Base-by-base conservation (phyloP, 1,140 invertebrate genomes). In the Drosophila novamexicana region DNA sequence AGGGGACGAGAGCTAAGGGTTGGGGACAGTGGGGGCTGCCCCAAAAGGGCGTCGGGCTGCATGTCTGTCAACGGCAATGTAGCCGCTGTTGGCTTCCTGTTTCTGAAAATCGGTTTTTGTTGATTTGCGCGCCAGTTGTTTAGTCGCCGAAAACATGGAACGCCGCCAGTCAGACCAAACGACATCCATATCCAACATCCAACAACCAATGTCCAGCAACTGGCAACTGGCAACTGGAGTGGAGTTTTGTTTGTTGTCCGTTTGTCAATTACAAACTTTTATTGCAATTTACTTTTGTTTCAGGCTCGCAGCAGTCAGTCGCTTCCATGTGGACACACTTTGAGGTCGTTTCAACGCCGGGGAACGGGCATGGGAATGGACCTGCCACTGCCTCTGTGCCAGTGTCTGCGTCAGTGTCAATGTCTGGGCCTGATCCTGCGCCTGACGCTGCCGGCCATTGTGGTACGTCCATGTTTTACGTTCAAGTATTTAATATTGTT, bases 261-360 rank as follows among this genome's bases (percentile, higher is more conserved):
- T 88, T 88, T 88, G 84, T 88, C 84, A 88, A 88, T 88, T 88
- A 88, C 84, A 88, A 88, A 88, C 84, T 88, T 88, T 88, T 88
- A 88, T 89, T 88, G 84, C 84, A 88, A 88, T 88, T 88, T 88
- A 88, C 84, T 88, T 88, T 88, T 88, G 84, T 88, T 88, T 83
- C 80, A 80, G 78, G 69, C 83, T 79, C 83, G 44, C 71, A 81
- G 68, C 76, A 68, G 54, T 54, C 47, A 50, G 18, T 40, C 40
- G 58, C 59, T 58, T 36, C 49, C 22, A 32, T 50, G 61, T 69
- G 56, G 64, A 72, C 75, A 62, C 66, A 76, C 64, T 80, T 83
- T 77, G 83, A 88, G 83, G 79, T 79, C 79, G 79, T 71, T 71
- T 70, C 67, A 67, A 49, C 56, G 77, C 36, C 42, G 14, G 39